Conservation (phyloP, 2,797 vertebrate genomes). For the Pterois miles region DNA sequence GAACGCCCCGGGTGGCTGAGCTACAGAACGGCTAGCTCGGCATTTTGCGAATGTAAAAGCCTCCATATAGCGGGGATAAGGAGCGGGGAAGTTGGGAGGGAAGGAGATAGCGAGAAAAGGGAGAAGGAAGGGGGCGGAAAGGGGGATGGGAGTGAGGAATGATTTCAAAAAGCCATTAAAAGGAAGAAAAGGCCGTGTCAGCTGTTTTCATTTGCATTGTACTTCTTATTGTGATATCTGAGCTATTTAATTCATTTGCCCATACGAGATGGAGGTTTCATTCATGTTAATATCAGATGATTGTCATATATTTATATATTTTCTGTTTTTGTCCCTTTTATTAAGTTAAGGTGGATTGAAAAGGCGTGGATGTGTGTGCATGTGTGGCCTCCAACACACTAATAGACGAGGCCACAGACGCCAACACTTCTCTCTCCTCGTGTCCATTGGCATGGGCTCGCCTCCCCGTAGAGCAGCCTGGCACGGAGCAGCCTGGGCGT, state of each 20-base stretch:
- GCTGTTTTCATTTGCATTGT: conserved; percentile 55
- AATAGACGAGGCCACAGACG: conserved; percentile 45
- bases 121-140: conserved; percentile 16
- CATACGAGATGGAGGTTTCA: neutral
- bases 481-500: conserved; percentile 49
- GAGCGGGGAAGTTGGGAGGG: conserved; percentile 37
- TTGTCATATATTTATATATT: neutral
- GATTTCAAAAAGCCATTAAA: conserved; percentile 57
- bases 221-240: conserved; percentile 37
- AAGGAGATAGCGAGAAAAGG: conserved; percentile 39
- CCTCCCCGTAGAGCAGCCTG: conserved; percentile 60
- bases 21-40: conserved; percentile 60
- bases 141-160: conserved; percentile 27
- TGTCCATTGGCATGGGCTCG: conserved; percentile 65
- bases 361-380: conserved; percentile 4
- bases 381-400: conserved; percentile 53
- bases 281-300: conserved; percentile 4
- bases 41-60: conserved; percentile 64
- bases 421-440: conserved; percentile 55
- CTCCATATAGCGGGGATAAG: conserved; percentile 57
- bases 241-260: conserved; percentile 23
- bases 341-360: neutral
- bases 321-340: neutral
- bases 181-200: conserved; percentile 43
- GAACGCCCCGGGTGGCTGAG: conserved; percentile 67